phyloP scores from a whole-genome alignment of 2,797 vertebrate genomes.

The Malurus splendens region DNA sequence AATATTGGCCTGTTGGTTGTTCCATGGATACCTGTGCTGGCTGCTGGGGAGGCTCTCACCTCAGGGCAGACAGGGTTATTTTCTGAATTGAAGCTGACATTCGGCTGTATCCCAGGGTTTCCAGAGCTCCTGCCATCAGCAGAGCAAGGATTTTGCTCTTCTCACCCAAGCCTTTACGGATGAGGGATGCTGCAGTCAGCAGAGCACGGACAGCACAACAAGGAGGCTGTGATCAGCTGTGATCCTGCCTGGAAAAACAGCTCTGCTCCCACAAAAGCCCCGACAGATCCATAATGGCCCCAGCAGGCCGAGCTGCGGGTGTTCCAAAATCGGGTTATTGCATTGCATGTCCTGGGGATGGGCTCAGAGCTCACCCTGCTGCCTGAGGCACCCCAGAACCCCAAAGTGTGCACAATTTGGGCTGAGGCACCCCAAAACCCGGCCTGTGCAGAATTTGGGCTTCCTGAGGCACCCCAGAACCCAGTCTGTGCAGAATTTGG shows the following conservation, averaged over 20 bases:
- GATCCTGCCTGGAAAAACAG: not conserved
- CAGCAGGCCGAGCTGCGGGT: not conserved
- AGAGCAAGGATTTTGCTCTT: not conserved
- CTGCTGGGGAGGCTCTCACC: not conserved
- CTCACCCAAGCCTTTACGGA: fast-evolving
- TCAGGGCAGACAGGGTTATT: not conserved
- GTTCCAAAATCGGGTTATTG: not conserved
- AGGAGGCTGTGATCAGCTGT: not conserved
- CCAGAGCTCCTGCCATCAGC: fast-evolving
- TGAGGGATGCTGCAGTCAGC: not conserved
- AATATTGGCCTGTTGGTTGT: not conserved
- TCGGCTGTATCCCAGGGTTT: not conserved
- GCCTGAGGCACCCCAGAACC: not conserved
- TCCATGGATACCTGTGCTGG: not conserved
- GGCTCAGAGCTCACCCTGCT: not conserved
- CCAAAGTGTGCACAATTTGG: not conserved
- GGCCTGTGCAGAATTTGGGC: not conserved
- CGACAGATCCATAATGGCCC: not conserved
- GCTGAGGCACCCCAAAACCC: no score
- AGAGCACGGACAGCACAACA: fast-evolving
- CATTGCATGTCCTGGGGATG: not conserved
- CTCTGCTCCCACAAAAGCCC: not conserved
- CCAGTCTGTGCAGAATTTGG: not conserved
- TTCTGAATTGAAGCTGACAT: not conserved
- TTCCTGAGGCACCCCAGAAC: not conserved